Conservation (phyloP, 2,113 vertebrate species). For the Gopherus flavomarginatus region DNA sequence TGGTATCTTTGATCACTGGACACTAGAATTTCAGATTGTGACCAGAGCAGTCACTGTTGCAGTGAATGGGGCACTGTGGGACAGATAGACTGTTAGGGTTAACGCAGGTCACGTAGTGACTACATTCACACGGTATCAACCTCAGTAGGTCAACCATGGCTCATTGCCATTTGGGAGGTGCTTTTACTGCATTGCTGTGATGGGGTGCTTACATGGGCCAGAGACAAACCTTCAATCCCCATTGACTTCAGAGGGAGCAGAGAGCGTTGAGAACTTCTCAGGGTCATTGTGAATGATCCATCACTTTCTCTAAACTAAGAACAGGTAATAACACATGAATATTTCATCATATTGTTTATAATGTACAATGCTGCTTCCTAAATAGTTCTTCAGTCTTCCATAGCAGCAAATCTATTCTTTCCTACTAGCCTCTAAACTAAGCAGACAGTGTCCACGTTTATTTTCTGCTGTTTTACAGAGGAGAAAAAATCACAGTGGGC, state of each 20-base stretch:
- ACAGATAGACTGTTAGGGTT: background rate
- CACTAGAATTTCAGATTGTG: background rate
- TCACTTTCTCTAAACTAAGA: background rate
- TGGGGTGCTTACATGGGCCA: background rate
- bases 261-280: background rate
- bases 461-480: background rate
- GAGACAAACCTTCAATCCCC: background rate
- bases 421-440: background rate
- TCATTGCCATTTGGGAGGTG: background rate
- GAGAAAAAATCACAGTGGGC: background rate
- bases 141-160: background rate
- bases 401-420: background rate
- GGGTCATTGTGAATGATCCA: fast-evolving
- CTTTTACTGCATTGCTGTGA: background rate
- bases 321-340: background rate
- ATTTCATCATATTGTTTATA: background rate
- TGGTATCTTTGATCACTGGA: background rate
- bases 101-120: background rate
- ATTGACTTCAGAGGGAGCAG: background rate
- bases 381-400: background rate
- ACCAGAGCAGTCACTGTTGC: background rate
- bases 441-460: background rate
- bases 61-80: background rate
- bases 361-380: background rate
- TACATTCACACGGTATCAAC: background rate